phyloP scores from a whole-genome alignment of 92 coral and sea anemone genomes.

The Plumapathes pennacea region DNA sequence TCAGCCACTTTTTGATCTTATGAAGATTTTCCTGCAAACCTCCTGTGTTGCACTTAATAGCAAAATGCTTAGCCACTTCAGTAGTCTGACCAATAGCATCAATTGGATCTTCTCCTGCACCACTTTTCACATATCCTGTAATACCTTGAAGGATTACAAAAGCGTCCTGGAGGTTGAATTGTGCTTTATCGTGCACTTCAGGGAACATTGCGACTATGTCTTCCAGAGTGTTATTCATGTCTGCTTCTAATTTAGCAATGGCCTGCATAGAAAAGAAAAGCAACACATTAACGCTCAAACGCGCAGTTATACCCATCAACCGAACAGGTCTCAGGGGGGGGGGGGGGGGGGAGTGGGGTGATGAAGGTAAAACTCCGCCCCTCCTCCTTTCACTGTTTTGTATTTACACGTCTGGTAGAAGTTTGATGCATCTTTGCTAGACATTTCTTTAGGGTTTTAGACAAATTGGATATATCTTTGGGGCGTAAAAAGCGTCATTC shows the following conservation, averaged over 20 bases:
- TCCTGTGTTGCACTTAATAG: constrained; percentile 2
- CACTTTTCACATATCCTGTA: neutral
- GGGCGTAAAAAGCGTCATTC: too few species aligned
- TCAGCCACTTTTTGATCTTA: constrained; percentile 13
- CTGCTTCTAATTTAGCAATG: neutral
- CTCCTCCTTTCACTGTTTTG: too few species aligned
- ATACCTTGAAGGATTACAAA: neutral
- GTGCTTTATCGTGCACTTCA: neutral
- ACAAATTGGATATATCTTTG: too few species aligned
- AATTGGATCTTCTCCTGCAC: neutral
- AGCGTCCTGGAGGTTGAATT: constrained; percentile 4
- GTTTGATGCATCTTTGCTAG: too few species aligned
- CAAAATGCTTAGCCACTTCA: constrained; percentile 4
- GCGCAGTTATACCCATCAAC: too few species aligned
- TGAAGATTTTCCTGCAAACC: neutral
- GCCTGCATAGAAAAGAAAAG: neutral
- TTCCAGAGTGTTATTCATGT: constrained; percentile 8
- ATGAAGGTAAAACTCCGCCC: too few species aligned
- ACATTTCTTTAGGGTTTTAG: too few species aligned
- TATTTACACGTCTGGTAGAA: too few species aligned
- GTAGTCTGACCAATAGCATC: neutral
- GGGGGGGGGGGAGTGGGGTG: too few species aligned
- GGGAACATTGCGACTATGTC: neutral
- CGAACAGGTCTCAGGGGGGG: too few species aligned
- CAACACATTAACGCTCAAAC: too few species aligned